Evolutionary conservation across 2,888 invertebrate genomes (phyloP).

Genomic region (Mimumesa dahlbomi): DNA sequence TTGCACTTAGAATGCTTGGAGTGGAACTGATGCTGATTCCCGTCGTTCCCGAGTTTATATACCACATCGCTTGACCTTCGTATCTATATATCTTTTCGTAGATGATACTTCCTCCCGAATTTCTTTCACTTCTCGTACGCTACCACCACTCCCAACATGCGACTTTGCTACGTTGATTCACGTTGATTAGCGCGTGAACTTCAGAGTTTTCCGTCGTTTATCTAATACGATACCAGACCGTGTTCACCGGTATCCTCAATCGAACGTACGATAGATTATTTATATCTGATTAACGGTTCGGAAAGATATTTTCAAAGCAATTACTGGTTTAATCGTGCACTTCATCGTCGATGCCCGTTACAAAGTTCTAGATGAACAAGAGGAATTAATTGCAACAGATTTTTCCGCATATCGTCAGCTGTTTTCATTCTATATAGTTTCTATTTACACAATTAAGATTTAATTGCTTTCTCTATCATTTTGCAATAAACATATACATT

Average conservation of each 20-base stretch:
- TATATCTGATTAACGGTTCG: too few species aligned
- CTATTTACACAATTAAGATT: neutral
- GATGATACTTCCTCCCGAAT: constrained; percentile 7
- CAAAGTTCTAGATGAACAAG: too few species aligned
- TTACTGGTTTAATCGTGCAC: too few species aligned
- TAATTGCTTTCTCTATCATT: too few species aligned
- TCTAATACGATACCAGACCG: neutral
- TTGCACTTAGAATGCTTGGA: constrained; percentile 1
- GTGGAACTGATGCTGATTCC: constrained; percentile 15
- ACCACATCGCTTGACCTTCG: constrained; percentile 33
- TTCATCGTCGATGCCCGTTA: too few species aligned
- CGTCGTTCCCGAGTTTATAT: constrained; percentile 40
- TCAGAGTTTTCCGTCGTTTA: neutral
- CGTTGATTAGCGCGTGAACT: constrained; percentile 7
- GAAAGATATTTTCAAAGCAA: too few species aligned
- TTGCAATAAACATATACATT: too few species aligned
- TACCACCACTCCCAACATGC: neutral
- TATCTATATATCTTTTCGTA: neutral
- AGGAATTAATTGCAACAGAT: too few species aligned
- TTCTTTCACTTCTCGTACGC: constrained; percentile 9
- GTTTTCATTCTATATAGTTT: too few species aligned
- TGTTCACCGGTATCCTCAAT: neutral
- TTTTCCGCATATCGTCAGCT: too few species aligned
- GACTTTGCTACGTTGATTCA: constrained; percentile 16
- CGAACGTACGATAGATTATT: neutral